Conservation (phyloP, 2,113 vertebrate species). For the Sylvilagus bachmani region DNA sequence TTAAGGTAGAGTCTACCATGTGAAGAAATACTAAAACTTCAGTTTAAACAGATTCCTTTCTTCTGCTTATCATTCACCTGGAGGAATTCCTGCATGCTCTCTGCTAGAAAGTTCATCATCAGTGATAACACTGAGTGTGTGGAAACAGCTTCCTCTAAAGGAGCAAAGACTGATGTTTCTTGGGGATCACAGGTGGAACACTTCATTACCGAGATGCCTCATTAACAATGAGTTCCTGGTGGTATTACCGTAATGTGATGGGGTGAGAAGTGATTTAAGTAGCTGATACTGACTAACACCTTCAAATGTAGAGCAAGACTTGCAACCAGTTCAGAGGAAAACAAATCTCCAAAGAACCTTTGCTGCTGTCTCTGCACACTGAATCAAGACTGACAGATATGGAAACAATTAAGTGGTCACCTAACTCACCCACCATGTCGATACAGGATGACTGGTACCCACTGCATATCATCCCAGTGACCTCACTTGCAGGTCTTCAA, state of each 20-base stretch:
- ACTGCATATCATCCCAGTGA: neutral
- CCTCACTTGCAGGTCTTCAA: neutral
- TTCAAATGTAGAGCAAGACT: neutral
- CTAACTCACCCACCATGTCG: neutral
- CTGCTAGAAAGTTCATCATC: neutral
- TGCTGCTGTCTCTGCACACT: neutral
- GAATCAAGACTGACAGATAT: neutral
- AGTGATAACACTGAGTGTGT: neutral
- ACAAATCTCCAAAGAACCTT: neutral
- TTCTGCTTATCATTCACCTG: neutral
- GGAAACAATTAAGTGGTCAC: neutral
- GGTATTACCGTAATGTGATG: conserved; percentile 37
- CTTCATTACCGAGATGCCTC: conserved; percentile 52
- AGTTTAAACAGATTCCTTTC: neutral
- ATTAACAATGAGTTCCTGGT: neutral
- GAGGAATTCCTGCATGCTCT: neutral
- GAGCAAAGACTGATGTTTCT: neutral
- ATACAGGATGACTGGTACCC: neutral
- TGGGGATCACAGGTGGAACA: neutral
- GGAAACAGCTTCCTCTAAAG: neutral
- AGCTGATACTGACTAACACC: neutral
- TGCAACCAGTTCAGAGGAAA: neutral
- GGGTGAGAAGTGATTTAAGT: conserved; percentile 19
- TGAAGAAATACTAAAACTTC: neutral
- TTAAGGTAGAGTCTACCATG: neutral